A percentile compares a stretch with the other conserved stretches of the same genome.
Evolutionary conservation across 2,113 vertebrate genomes (phyloP).

Genomic region (Tragelaphus strepsiceros): DNA sequence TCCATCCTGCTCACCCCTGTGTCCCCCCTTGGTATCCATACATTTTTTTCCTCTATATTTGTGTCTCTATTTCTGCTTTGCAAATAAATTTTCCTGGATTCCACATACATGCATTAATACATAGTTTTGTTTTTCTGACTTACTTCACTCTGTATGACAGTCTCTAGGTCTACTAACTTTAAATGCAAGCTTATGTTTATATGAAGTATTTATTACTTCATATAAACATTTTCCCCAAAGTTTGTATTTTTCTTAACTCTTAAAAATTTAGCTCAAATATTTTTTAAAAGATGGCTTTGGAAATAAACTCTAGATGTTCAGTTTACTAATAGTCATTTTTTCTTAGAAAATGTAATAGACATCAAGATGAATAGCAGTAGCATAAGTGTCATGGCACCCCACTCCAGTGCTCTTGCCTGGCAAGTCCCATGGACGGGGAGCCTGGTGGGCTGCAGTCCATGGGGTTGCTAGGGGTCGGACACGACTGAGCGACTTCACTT

Average conservation of each 20-base stretch:
- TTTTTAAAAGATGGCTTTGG: neutral
- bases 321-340: neutral
- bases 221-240: neutral
- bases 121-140: neutral
- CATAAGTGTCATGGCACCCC: neutral
- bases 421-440: no score
- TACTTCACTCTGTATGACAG: neutral
- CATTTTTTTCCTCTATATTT: neutral
- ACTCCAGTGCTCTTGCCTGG: no score
- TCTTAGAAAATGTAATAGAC: neutral
- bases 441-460: no score
- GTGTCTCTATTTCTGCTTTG: neutral
- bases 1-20: neutral
- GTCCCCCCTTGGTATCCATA: neutral
- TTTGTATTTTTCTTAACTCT: constrained; percentile 1
- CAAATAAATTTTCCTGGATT: neutral
- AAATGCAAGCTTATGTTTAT: neutral
- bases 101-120: neutral
- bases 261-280: neutral
- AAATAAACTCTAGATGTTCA: constrained; percentile 16
- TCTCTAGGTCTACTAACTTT: neutral
- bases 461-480: no score
- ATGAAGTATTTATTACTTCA: constrained; percentile 21
- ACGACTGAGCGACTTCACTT: no score
- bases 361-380: neutral